Evolutionary conservation across 2,797 vertebrate species (phyloP).

Genomic region (Anguilla anguilla): DNA sequence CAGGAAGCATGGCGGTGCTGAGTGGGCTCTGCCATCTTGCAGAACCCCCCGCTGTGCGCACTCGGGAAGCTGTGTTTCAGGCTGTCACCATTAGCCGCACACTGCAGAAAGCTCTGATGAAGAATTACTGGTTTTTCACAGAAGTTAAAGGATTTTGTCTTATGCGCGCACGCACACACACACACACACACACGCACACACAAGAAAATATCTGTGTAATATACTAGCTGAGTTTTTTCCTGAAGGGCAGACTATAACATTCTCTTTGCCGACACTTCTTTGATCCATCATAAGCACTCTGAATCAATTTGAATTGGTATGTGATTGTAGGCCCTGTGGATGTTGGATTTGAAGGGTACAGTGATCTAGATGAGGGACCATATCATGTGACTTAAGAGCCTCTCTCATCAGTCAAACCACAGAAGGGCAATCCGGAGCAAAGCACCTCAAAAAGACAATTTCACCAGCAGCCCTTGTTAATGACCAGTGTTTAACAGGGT

Average conservation of each 20-base stretch:
- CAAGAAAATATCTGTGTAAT: neutral
- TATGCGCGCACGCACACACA: neutral
- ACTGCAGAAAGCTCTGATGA: neutral
- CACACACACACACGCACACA: neutral
- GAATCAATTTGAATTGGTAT: slow-evolving; percentile 14
- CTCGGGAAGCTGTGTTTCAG: neutral
- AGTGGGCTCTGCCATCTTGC: neutral
- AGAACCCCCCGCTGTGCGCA: neutral
- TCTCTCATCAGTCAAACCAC: neutral
- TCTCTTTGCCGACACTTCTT: slow-evolving; percentile 4
- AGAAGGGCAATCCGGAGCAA: neutral
- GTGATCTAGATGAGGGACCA: neutral
- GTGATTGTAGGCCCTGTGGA: neutral
- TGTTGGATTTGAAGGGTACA: slow-evolving; percentile 4
- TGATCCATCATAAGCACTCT: neutral
- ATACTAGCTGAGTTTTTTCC: neutral
- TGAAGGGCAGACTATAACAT: neutral
- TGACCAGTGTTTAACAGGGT: slow-evolving; percentile 11
- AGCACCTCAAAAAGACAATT: neutral
- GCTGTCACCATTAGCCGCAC: neutral
- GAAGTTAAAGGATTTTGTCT: neutral
- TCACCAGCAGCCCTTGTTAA: neutral
- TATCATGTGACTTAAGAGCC: neutral
- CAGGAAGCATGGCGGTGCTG: neutral
- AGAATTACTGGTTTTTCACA: neutral